Evolutionary conservation across 2,113 vertebrate species (phyloP), one percentile per base, ranked within the genome.

Genomic region (Oryzias melastigma): DNA sequence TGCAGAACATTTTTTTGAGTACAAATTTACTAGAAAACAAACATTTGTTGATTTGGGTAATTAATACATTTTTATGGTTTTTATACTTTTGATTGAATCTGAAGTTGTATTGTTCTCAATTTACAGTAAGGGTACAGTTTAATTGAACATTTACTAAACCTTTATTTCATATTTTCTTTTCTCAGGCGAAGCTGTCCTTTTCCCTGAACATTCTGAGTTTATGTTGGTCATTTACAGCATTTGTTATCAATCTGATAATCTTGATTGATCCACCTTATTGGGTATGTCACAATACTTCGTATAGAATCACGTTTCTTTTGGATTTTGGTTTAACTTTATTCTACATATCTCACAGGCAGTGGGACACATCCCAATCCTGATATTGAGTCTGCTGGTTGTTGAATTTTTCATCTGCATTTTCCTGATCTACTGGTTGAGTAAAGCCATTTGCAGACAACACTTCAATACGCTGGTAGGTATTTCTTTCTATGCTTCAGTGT

Each of bases 391-490:
- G 59, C 54, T 87, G 41, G 6, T 52, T 7, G 14, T 80, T 10
- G 85, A 93, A 75, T 51, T 74, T 43, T 7, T 81, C 1, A 42
- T 86, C 0, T 60, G 84, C 14, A 4, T 82, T 0, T 76, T 79
- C 58, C 54, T 89, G 60, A 88, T 88, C 75, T 89, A 77, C 76
- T 91, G 87, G 88, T 56, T 86, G 56, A 91, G 89, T 60, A 89
- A 89, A 78, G 90, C 88, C 17, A 47, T 92, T 1, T 93, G 90
- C 85, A 78, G 85, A 62, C 3, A 81, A 16, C 68, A 88, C 22
- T 93, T 90, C 79, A 92, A 91, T 78, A 74, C 60, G 16, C 62
- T 93, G 90, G 91, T 13, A 88, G n/a, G 69, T 61, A 1, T 35
- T 48, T 57, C 19, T 41, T 16, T 29, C 69, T 29, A 19, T 44